Conservation (phyloP, 2,113 vertebrate species). For the Alethe castanea region DNA sequence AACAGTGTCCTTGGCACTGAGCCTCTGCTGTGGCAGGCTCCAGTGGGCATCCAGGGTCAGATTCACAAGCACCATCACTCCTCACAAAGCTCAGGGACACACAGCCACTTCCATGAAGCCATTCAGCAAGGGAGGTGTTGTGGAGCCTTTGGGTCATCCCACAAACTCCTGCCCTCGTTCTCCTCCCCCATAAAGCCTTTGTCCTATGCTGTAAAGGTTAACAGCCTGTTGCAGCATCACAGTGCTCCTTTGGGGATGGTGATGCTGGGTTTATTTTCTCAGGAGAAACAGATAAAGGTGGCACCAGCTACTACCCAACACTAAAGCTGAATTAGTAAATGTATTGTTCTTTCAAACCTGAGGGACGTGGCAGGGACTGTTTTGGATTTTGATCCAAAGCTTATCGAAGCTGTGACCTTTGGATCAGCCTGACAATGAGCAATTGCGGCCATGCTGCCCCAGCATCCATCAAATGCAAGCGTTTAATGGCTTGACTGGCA, state of each 20-base stretch:
- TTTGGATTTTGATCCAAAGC: slow-evolving; percentile 28
- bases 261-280: slow-evolving; percentile 27
- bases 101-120: background rate
- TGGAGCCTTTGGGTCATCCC: background rate
- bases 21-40: background rate
- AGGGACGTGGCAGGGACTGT: background rate
- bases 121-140: background rate
- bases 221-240: background rate
- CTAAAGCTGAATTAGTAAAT: slow-evolving; percentile 2
- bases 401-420: slow-evolving; percentile 27
- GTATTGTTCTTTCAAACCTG: slow-evolving; percentile 20
- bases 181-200: background rate
- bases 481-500: slow-evolving; percentile 35
- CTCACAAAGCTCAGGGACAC: background rate
- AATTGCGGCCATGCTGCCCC: background rate
- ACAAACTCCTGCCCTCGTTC: background rate
- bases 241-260: background rate
- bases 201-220: background rate
- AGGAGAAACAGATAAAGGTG: slow-evolving; percentile 19
- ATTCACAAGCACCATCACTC: background rate
- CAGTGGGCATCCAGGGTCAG: background rate
- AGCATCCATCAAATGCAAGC: slow-evolving; percentile 29
- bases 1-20: background rate
- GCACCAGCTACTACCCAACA: slow-evolving; percentile 31
- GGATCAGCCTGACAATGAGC: slow-evolving; percentile 46